These are phyloP conservation scores for Ciconia nigra DNA, from an alignment of 2,797 vertebrate genomes.

Conservation along the genomic window DNA sequence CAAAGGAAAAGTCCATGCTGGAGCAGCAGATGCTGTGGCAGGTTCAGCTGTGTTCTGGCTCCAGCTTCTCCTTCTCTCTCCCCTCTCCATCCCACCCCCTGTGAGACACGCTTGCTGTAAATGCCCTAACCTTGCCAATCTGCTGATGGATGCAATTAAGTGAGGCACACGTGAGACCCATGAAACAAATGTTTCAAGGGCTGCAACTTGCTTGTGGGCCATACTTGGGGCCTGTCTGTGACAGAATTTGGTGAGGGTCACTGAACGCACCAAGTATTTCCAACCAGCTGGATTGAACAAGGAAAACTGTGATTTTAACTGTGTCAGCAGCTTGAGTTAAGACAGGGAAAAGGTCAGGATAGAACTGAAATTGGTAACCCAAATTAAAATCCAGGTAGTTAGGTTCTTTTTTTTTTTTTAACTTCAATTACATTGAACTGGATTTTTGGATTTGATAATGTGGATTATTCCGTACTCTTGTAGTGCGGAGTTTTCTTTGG, in stretches of 20 bases:
- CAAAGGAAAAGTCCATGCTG: not conserved
- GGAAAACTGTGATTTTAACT: not conserved
- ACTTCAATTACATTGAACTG: not conserved
- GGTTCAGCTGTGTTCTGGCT: not conserved
- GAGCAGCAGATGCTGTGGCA: not conserved
- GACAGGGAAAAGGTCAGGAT: not conserved
- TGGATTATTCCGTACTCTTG: not conserved
- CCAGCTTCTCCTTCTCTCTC: not conserved
- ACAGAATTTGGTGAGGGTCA: not conserved
- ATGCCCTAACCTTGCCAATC: not conserved
- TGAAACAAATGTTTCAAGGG: not conserved
- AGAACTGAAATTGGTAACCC: not conserved
- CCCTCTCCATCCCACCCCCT: accelerated
- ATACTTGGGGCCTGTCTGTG: not conserved
- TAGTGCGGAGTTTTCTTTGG: not conserved
- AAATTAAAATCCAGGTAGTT: not conserved
- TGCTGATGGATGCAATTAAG: not conserved
- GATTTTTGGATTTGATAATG: not conserved
- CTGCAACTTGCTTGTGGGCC: not conserved
- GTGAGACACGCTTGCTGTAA: not conserved
- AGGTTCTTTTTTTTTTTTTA: not conserved
- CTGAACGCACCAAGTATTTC: not conserved
- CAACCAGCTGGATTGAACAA: not conserved
- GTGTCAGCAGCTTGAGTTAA: not conserved
- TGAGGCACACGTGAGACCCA: not conserved